These are phyloP conservation scores for Synodontis membranacea DNA, from an alignment of 2,113 vertebrate species.

Conservation along the genomic window DNA sequence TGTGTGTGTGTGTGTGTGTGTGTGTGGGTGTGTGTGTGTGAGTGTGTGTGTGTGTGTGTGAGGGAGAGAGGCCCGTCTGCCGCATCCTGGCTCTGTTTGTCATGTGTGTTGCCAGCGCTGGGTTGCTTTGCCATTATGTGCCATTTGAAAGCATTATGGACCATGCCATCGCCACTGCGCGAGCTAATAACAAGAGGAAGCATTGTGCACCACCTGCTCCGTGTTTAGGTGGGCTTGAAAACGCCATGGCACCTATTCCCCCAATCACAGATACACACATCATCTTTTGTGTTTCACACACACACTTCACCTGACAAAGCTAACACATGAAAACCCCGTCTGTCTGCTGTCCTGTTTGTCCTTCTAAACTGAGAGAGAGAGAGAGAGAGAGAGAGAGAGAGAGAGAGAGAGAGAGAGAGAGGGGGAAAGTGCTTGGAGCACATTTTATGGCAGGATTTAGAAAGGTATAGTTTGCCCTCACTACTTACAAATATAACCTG, in stretches of 20 bases:
- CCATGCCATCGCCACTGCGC: constrained; percentile 71
- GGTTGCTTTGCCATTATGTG: constrained; percentile 67
- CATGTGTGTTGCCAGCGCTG: constrained; percentile 69
- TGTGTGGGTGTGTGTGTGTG: background rate
- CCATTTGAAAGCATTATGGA: constrained; percentile 74
- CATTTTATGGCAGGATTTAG: background rate
- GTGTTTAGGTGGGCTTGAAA: constrained; percentile 72
- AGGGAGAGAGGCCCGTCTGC: constrained; percentile 58
- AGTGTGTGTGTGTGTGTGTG: background rate
- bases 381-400: background rate
- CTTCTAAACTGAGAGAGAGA: constrained; percentile 42
- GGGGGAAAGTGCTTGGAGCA: background rate
- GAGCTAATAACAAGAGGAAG: constrained; percentile 74
- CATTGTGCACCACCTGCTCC: constrained; percentile 76
- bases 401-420: background rate
- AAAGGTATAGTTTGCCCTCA: background rate
- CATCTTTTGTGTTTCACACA: background rate
- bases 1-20: constrained; percentile 16
- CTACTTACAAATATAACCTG: background rate
- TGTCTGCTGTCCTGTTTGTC: constrained; percentile 37
- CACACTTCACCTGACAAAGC: constrained; percentile 33
- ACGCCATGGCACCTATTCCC: constrained; percentile 67
- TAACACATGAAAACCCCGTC: constrained; percentile 40
- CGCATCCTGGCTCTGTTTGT: constrained; percentile 64
- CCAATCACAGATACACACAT: constrained; percentile 48